Evolutionary conservation across 2,888 invertebrate species (phyloP).

Genomic region (Adineta ricciae): DNA sequence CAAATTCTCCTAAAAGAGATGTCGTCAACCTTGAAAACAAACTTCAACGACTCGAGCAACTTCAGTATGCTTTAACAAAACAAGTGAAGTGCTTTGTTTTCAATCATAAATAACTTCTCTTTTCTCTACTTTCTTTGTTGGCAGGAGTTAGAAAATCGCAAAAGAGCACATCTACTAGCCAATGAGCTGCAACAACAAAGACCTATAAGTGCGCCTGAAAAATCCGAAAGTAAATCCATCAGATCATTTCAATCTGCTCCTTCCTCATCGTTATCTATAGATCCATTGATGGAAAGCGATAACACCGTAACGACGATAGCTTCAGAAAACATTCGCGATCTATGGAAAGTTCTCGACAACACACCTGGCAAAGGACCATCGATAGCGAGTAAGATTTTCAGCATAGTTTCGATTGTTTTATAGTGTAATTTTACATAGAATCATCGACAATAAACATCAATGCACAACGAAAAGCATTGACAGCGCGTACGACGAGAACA

Average conservation of each 20-base stretch:
- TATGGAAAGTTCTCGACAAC: slow-evolving; percentile 32
- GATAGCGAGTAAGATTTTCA: neutral
- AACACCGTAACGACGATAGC: slow-evolving; percentile 22
- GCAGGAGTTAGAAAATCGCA: slow-evolving; percentile 14
- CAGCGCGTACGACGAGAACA: neutral
- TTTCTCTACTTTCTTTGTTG: neutral
- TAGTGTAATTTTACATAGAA: neutral
- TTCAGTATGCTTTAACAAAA: slow-evolving; percentile 47
- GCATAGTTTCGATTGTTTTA: neutral
- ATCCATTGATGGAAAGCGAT: neutral
- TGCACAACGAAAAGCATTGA: neutral
- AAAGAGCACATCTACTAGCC: neutral
- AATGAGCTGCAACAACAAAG: neutral
- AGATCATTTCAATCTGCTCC: too few relatives aligned
- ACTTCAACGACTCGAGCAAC: slow-evolving; percentile 36
- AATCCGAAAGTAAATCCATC: neutral
- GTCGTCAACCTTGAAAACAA: slow-evolving; percentile 24
- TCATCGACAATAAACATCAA: neutral
- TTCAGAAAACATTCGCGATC: slow-evolving; percentile 30
- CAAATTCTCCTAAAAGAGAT: neutral
- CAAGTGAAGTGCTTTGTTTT: neutral
- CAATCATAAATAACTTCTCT: neutral
- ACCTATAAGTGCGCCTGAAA: slow-evolving; percentile 16
- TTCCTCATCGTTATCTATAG: neutral
- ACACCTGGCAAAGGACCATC: slow-evolving; percentile 19